Evolutionary conservation across 2,888 invertebrate genomes (phyloP).

Genomic region (Crematogaster levior): DNA sequence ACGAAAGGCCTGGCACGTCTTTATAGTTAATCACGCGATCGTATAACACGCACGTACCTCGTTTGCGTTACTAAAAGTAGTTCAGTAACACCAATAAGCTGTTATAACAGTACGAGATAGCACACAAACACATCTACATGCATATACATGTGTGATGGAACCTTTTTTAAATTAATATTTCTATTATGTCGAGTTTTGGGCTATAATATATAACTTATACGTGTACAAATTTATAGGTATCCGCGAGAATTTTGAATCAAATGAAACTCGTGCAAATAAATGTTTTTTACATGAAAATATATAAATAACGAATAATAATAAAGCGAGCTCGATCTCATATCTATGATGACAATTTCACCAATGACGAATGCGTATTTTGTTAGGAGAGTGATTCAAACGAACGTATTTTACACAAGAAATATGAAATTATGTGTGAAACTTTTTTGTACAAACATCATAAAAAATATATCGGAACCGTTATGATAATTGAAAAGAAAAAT

Average conservation of each 20-base stretch:
- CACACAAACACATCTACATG: not conserved
- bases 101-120: not conserved
- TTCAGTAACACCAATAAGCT: not conserved
- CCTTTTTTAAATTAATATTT: conserved; percentile 22
- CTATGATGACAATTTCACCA: conserved; percentile 26
- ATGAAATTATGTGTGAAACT: conserved; percentile 3
- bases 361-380: not conserved
- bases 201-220: not conserved
- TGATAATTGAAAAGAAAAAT: not conserved
- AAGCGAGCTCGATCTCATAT: not conserved
- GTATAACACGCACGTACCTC: not conserved
- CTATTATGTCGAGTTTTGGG: not conserved
- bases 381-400: not conserved
- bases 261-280: not conserved
- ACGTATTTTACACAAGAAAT: conserved; percentile 16
- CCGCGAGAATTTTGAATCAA: conserved; percentile 5
- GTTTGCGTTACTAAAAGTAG: not conserved
- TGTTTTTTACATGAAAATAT: conserved; percentile 10
- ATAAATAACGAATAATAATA: conserved; percentile 13
- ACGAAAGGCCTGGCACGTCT: conserved; percentile 21
- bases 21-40: conserved; percentile 46
- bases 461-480: conserved; percentile 1
- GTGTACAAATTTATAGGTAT: not conserved
- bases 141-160: not conserved
- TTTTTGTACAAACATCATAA: not conserved